Evolutionary conservation across 2,113 vertebrate species (phyloP).

Genomic region (Pseudonaja textilis): DNA sequence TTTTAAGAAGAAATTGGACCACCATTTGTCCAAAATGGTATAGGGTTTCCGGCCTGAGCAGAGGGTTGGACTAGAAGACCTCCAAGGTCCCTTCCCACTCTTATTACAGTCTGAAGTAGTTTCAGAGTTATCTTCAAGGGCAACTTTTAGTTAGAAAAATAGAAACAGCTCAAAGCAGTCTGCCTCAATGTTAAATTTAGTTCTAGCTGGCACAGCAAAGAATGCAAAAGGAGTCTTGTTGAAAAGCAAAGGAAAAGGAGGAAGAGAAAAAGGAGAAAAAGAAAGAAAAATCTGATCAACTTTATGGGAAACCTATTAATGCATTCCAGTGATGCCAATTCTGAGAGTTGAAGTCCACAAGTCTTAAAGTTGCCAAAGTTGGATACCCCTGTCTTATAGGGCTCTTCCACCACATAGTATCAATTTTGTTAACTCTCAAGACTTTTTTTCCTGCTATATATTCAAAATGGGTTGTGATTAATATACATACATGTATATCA

Average conservation of each 20-base stretch:
- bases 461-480: not conserved
- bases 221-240: not conserved
- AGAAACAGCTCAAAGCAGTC: not conserved
- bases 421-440: not conserved
- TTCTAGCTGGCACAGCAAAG: not conserved
- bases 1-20: not conserved
- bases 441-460: not conserved
- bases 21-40: not conserved
- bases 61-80: not conserved
- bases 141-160: not conserved
- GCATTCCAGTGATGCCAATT: too few species aligned
- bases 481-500: not conserved
- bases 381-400: not conserved
- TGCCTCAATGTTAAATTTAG: not conserved
- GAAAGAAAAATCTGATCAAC: not conserved
- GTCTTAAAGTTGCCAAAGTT: not conserved
- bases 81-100: not conserved
- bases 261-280: not conserved
- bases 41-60: not conserved
- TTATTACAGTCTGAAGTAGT: not conserved
- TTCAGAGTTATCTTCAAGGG: not conserved
- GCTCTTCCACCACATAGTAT: not conserved
- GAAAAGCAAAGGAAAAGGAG: not conserved
- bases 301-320: not conserved
- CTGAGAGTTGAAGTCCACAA: too few species aligned